These are phyloP conservation scores for Chlorops oryzae DNA, from an alignment of 1,140 invertebrate genomes.

Conservation along the genomic window DNA sequence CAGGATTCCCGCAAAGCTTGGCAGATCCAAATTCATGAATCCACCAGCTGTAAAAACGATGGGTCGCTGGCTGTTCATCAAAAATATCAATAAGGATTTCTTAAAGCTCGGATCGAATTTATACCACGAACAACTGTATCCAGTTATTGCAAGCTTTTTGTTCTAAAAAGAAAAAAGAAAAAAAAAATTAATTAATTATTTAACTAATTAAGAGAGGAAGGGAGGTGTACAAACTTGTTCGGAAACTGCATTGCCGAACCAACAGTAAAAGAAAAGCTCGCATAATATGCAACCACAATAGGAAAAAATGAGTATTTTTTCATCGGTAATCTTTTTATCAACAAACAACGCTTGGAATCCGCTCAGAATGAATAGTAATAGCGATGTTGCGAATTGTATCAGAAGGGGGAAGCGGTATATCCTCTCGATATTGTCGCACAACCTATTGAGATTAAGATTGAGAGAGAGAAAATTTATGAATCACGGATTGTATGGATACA, in stretches of 20 bases:
- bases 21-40: conserved; percentile 30
- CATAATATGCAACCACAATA: conserved; percentile 30
- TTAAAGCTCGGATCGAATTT: conserved; percentile 20
- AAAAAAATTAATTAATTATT: conserved; percentile 1
- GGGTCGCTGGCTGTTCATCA: conserved; percentile 31
- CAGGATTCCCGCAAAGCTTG: conserved; percentile 30
- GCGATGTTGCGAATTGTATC: conserved; percentile 31
- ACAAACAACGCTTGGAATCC: conserved; percentile 30
- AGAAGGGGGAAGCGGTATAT: conserved; percentile 29
- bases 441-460: conserved; percentile 12
- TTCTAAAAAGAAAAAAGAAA: conserved; percentile 21
- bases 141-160: conserved; percentile 23
- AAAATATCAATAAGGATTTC: conserved; percentile 25
- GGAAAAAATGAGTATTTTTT: conserved; percentile 27
- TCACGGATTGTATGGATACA: neutral
- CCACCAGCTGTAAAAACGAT: conserved; percentile 37
- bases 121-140: conserved; percentile 28
- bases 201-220: neutral
- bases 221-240: conserved; percentile 25
- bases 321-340: conserved; percentile 24
- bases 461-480: neutral
- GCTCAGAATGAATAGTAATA: conserved; percentile 32
- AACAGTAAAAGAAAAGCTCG: conserved; percentile 35
- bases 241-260: conserved; percentile 35
- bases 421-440: conserved; percentile 27